Base-by-base conservation (phyloP, 2,797 vertebrate species). In the Australoheros facetus region DNA sequence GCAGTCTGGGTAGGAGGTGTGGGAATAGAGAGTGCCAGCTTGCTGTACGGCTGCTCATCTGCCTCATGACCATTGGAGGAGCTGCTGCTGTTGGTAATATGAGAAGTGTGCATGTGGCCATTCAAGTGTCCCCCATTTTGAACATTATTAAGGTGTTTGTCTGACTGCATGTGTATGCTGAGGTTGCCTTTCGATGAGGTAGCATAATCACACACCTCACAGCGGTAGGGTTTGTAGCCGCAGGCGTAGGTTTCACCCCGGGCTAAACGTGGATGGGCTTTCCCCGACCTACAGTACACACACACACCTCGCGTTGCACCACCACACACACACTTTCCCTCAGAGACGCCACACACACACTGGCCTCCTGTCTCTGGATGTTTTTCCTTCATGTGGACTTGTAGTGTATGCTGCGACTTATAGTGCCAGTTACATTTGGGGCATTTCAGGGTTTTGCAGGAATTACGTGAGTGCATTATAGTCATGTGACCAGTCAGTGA, bases 401-500 rank as follows among this genome's bases (percentile, higher is more conserved):
- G 98, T 85, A 99, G 96, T 1, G 98, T 99, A 94, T 99, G 98
- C 96, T 99, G 98, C 95, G 99, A 99, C 95, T 99, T 99, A 88
- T 99, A 99, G 96, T 99, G 98, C 98, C 98, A 99, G 95, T 99
- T 99, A 93, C 98, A 99, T 96, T 99, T 99, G 92, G 98, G 98
- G 95, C 98, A 99, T 96, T 99, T 99, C 85, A 99, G 97, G 2
- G 98, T 99, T 95, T 99, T 99, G 90, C 98, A 99, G 30, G 98
- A 99, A 95, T 99, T 99, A 73, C 98, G 97, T 55, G 98, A 99
- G 95, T 99, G 98, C 96, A 98, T 97, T 96, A 98, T 97, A 93
- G 97, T 97, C 96, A 98, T 97, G 95, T 99, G 95, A 91, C 92
- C 95, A 45, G 91, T 95, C 87, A 95, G 96, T 89, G 97, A 96